Evolutionary conservation across 2,888 invertebrate genomes (phyloP).

Genomic region (Stegana nigrithorax): DNA sequence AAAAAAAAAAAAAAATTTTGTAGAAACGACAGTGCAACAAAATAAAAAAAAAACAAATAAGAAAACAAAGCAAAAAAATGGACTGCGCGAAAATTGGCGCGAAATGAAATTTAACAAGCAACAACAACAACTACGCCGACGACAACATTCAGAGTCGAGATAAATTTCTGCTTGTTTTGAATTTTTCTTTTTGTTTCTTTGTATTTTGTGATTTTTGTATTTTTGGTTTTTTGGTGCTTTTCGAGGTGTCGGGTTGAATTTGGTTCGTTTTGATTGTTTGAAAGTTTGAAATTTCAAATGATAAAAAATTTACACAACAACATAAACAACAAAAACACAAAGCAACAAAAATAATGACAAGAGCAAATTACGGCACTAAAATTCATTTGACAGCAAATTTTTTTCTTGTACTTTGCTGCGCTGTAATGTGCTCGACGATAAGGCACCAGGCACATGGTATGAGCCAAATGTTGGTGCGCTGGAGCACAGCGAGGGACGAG

Average conservation of each 20-base stretch:
- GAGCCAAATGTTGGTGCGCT: too few relatives aligned
- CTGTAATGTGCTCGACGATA: too few relatives aligned
- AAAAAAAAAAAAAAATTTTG: not conserved
- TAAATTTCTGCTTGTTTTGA: not conserved
- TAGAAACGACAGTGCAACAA: not conserved
- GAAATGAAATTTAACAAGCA: slow-evolving; percentile 16
- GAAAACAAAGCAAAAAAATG: slow-evolving; percentile 3
- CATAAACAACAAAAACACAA: not conserved
- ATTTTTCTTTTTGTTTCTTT: not conserved
- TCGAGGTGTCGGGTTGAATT: not conserved
- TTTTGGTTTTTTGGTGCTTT: too few relatives aligned
- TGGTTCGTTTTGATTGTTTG: not conserved
- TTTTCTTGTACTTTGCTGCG: too few relatives aligned
- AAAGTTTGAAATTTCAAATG: slow-evolving; percentile 17
- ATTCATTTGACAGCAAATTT: slow-evolving; percentile 1
- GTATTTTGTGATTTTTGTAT: not conserved
- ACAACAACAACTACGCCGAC: not conserved
- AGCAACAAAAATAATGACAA: not conserved
- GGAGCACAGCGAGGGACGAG: too few relatives aligned
- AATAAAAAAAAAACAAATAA: too few relatives aligned
- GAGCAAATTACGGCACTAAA: not conserved
- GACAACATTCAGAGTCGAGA: not conserved
- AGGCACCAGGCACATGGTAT: too few relatives aligned
- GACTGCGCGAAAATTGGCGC: slow-evolving; percentile 14
- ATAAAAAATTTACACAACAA: not conserved